These are phyloP conservation scores for Eumacrocentrus americanus DNA, from an alignment of 2,888 invertebrate genomes.

Conservation along the genomic window DNA sequence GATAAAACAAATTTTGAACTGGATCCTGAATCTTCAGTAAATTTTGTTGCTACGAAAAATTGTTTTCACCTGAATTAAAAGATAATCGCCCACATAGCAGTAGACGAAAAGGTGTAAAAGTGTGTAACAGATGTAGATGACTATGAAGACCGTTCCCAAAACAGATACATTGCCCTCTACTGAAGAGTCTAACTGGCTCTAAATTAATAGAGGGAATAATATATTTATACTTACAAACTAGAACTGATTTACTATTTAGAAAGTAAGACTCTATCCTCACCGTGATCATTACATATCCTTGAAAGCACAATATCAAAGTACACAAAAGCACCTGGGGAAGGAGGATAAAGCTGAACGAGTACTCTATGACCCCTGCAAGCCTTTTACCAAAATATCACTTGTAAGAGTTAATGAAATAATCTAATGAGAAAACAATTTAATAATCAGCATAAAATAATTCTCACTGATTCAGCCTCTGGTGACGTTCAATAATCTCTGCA, in stretches of 20 bases:
- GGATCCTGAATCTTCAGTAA: background rate
- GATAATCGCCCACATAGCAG: conserved; percentile 43
- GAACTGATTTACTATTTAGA: background rate
- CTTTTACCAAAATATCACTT: too few relatives aligned
- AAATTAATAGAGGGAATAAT: background rate
- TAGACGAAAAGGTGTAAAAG: conserved; percentile 42
- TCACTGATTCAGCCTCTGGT: conserved; percentile 39
- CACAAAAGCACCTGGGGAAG: conserved; percentile 15
- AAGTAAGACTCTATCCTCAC: background rate
- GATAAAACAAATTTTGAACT: background rate
- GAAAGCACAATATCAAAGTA: conserved; percentile 23
- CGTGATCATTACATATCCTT: conserved; percentile 17
- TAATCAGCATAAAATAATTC: background rate
- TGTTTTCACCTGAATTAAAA: conserved; percentile 29
- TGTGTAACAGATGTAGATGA: conserved; percentile 34
- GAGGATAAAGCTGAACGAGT: conserved; percentile 13
- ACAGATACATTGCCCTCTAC: background rate
- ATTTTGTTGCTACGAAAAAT: background rate
- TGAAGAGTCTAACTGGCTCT: background rate
- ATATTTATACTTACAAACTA: background rate
- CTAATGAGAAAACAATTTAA: background rate
- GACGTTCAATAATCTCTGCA: conserved; percentile 31
- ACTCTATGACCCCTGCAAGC: conserved; percentile 1
- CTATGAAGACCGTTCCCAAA: conserved; percentile 21
- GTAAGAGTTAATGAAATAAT: background rate